These are phyloP conservation scores for Drosophila ananassae DNA, from an alignment of 1,140 invertebrate genomes.

Conservation along the genomic window DNA sequence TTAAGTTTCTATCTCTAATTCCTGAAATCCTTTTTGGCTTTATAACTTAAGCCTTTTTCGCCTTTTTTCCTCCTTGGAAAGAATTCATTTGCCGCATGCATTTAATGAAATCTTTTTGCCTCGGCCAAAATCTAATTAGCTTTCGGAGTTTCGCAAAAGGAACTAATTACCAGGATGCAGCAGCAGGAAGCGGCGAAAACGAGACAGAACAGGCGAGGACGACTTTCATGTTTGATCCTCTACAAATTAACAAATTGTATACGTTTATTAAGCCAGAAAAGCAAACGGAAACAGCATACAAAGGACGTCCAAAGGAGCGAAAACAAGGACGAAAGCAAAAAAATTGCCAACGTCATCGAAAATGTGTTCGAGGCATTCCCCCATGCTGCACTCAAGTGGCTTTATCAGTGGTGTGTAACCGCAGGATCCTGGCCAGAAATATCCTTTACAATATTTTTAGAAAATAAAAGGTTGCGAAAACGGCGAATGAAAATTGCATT, in stretches of 20 bases:
- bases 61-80: constrained; percentile 8
- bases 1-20: background rate
- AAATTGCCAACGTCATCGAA: constrained; percentile 80
- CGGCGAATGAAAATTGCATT: constrained; percentile 78
- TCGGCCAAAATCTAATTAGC: constrained; percentile 72
- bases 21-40: background rate
- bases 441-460: constrained; percentile 68
- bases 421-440: constrained; percentile 57
- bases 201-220: constrained; percentile 13
- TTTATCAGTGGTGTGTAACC: constrained; percentile 76
- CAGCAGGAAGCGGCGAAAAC: background rate
- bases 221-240: constrained; percentile 76
- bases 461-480: constrained; percentile 42
- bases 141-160: constrained; percentile 51
- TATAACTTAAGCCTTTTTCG: constrained; percentile 33
- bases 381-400: constrained; percentile 78
- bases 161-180: constrained; percentile 71
- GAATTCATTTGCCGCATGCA: constrained; percentile 55
- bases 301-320: constrained; percentile 50
- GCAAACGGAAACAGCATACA: constrained; percentile 73
- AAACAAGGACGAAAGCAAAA: constrained; percentile 26
- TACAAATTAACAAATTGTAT: constrained; percentile 82
- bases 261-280: constrained; percentile 80
- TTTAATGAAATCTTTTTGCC: constrained; percentile 73
- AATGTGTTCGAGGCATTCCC: constrained; percentile 52